Base-by-base conservation (phyloP, 2,113 vertebrate species). In the Sinocyclocheilus rhinocerous region DNA sequence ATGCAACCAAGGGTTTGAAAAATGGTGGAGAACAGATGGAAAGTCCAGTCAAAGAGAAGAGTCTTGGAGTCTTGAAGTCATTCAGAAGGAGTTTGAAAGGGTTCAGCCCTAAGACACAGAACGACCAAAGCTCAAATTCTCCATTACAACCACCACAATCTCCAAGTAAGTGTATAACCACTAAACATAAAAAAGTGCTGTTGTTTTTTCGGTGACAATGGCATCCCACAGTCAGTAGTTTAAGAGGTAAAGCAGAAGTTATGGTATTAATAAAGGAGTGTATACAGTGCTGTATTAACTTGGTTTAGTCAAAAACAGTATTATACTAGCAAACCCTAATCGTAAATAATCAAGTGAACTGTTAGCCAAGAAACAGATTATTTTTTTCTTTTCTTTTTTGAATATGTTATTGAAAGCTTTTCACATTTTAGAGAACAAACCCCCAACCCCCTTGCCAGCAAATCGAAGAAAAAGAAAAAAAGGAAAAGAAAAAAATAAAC, bases 101-200 rank as follows among this genome's bases (percentile, higher is more conserved):
- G 0, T 75, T 1, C 18, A 18, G 83, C 67, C 88, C 90, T 18
- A 48, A 91, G 5, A 13, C 73, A 0, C 13, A 82, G 0, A 85
- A 13, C 7, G 88, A 89, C 6, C 26, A 3, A 67, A 87, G 11
- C 24, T 22, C 45, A 13, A 82, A 85, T 18, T 22, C 33, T 22
- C 55, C 11, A 5, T 18, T 39, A 1, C 67, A 1, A 3, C 7
- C 79, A 0, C 87, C 90, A n/a, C 22, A 24, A 1, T 94, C 93
- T 24, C 90, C 89, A 33, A 90, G 93, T 95, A 90, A 94, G 93
- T 93, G 36, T 15, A 1, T 3, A 9, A n/a, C 10, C 11, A 33
- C 65, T 57, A 79, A 82, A 48, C 69, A 11, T 39, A 83, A 55
- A 42, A 42, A 55, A 55, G 52, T 55, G 5, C 52, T 55, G 11